Evolutionary conservation across 37 sponge, comb jelly and placozoan species (phyloP), one percentile per base, ranked within the genome.

Genomic region (Spongilla lacustris): DNA sequence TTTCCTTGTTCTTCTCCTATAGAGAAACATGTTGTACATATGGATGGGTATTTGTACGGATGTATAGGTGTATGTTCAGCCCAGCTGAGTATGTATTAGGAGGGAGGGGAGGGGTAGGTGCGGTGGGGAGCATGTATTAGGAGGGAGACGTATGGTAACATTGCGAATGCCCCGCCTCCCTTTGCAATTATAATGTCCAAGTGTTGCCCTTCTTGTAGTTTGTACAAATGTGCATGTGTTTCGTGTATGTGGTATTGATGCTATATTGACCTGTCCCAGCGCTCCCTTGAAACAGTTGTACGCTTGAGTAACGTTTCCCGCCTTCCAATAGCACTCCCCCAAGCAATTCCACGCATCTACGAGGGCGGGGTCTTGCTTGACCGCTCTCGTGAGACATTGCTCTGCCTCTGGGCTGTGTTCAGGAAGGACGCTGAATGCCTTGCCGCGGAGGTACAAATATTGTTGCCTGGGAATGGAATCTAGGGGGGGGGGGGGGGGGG

Each of bases 311-410:
- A 94, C 71, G 28, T 94, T 88, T 2, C 92, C 94, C 3, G 67
- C 72, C 86, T 94, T 94, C 96, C 96, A 96, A 74, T 91, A 96
- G 67, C 87, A 81, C 74, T 96, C 96, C 32, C 96, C 96, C 26
- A 94, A 81, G 1, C 74, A 74, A 69, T 91, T 91, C 96, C 96
- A 96, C 5, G 89, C 94, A 31, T 87, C 88, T 0, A 83, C 78
- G 2, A 90, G 78, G 3, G 83, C 36, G 8, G 96, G 96, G 50
- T 93, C 87, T 28, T 89, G 85, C 36, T 95, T 95, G 78, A 95
- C 74, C 13, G 96, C 96, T 11, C 36, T 50, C 0, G 91, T 85
- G 29, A 92, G 80, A 38, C 74, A 37, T n/a, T 86, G 38, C 70
- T 93, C 91, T 4, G 93, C 96, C 50, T 93, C 82, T 13, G 36